phyloP scores from a whole-genome alignment of 2,888 invertebrate species.

The Luperina testacea region DNA sequence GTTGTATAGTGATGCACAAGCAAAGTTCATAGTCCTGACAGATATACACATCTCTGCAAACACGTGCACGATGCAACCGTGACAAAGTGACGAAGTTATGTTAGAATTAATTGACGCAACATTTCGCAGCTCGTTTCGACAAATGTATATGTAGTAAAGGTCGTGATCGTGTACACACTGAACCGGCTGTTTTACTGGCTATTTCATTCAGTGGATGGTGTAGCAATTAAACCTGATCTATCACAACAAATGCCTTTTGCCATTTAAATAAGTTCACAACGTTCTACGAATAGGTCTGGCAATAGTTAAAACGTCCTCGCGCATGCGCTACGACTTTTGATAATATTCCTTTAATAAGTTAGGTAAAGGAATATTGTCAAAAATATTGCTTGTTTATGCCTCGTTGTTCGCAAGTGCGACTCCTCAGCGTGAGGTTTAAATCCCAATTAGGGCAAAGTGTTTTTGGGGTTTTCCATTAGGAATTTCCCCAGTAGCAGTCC shows the following conservation, averaged over 20 bases:
- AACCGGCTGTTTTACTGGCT: neutral
- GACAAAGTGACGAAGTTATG: conserved; percentile 6
- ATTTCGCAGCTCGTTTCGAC: conserved; percentile 47
- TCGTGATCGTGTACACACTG: conserved; percentile 39
- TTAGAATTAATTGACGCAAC: conserved; percentile 38
- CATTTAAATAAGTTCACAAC: conserved; percentile 26
- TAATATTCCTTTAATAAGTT: neutral
- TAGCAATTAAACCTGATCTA: conserved; percentile 35
- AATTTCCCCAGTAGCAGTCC: neutral
- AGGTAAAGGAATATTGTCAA: neutral
- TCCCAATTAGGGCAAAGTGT: neutral
- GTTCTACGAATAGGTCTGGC: neutral
- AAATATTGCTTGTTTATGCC: neutral
- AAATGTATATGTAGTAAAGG: conserved; percentile 47
- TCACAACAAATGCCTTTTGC: conserved; percentile 18
- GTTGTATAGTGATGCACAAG: neutral
- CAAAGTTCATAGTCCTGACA: conserved; percentile 28
- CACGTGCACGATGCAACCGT: conserved; percentile 19
- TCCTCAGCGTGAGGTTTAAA: neutral
- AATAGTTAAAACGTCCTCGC: neutral
- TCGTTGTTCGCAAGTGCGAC: neutral
- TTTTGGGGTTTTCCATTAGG: neutral
- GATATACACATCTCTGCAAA: conserved; percentile 24
- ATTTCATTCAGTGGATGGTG: conserved; percentile 35
- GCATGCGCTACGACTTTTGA: neutral